These are phyloP conservation scores for Cephus runcator DNA, from an alignment of 2,888 invertebrate genomes.

Conservation along the genomic window DNA sequence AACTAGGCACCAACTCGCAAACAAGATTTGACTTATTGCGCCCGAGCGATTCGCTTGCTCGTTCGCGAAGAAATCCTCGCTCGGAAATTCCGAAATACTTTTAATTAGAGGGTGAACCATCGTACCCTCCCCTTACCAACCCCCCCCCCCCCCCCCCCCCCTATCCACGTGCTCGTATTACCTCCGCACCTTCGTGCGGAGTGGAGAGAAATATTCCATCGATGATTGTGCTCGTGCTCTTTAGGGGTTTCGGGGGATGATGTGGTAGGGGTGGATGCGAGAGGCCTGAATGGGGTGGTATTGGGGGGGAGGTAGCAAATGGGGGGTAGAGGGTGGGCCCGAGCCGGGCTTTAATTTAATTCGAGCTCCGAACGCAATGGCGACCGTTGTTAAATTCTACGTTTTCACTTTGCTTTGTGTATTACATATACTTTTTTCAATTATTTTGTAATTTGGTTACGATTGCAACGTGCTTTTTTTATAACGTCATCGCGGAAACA, in stretches of 20 bases:
- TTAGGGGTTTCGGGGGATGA: slow-evolving; percentile 13
- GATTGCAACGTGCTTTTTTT: not conserved
- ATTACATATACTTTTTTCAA: slow-evolving; percentile 22
- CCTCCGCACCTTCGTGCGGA: not conserved
- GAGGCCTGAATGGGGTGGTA: not conserved
- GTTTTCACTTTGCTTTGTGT: slow-evolving; percentile 31
- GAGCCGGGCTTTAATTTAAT: slow-evolving; percentile 27
- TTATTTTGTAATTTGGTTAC: not conserved
- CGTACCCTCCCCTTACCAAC: not conserved
- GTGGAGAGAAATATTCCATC: slow-evolving; percentile 4
- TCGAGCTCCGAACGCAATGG: slow-evolving; percentile 31
- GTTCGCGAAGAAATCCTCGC: not conserved
- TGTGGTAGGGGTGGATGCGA: not conserved
- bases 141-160: not conserved
- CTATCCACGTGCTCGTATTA: not conserved
- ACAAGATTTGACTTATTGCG: slow-evolving; percentile 64
- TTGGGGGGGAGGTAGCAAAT: slow-evolving; percentile 3
- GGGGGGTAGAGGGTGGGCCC: slow-evolving; percentile 35
- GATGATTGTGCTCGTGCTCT: slow-evolving; percentile 21
- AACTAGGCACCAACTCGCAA: slow-evolving; percentile 58
- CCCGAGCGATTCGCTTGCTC: slow-evolving; percentile 46
- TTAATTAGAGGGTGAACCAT: slow-evolving; percentile 21
- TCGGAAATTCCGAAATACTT: slow-evolving; percentile 15
- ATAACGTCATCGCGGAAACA: not conserved
- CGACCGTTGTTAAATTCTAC: slow-evolving; percentile 10